Evolutionary conservation across 1,140 invertebrate species (phyloP), one percentile per base, ranked within the genome.

Genomic region (Andrena cerasifolii): DNA sequence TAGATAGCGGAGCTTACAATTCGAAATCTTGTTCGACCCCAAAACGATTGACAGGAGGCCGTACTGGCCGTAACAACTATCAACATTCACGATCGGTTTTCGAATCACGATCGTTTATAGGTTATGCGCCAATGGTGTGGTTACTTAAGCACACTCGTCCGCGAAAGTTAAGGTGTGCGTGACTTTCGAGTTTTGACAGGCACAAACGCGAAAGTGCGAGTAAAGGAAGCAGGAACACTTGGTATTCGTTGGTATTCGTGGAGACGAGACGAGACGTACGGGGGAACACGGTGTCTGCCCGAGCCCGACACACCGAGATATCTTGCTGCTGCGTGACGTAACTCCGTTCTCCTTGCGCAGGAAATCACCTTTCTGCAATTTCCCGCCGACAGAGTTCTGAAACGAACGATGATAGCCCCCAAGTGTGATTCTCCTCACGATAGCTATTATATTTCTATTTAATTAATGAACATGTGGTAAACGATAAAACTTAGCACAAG

Each of bases 401-500:
- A 59, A 83, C 65, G 78, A 83, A 65, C 43, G 45, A 65, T 47
- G 40, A 28, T 62, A 72, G 54, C 67, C 78, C 68, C 40, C 59
- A 75, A 79, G 43, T 72, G 70, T 65, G 54, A 72, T 63, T 80
- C 62, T 74, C 68, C 51, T 62, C 76, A 54, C 63, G 21, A 79
- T 85, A n/a, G n/a, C n/a, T n/a, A 70, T 33, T 63, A 47, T 72
- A 70, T 58, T 78, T 68, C 63, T 75, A 75, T 78, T 80, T 83
- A 83, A 86, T 84, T 87, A 88, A 89, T 88, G 84, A 88, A 89
- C 88, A 90, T 89, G 88, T 89, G 88, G 86, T 80, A 80, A 89
- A 88, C 33, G 79, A 85, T 82, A 82, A 84, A 87, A 87, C 68
- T 82, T 85, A 76, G 82, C 76, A 81, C 74, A 85, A 90, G 81